Evolutionary conservation across 2,113 vertebrate species (phyloP).

Genomic region (Pterocles orientalis): DNA sequence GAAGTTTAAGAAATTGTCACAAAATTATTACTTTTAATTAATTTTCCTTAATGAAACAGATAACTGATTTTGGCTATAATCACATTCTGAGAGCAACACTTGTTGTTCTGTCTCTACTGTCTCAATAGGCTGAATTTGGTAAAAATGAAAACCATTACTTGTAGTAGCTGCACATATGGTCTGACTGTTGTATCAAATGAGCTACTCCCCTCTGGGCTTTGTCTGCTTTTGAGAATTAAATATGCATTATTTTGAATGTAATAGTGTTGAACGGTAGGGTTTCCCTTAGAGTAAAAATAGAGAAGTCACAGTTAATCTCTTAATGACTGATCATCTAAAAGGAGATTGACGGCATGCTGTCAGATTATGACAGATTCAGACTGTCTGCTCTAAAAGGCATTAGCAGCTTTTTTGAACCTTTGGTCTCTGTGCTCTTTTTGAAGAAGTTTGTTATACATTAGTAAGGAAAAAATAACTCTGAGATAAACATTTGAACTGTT

Average conservation of each 20-base stretch:
- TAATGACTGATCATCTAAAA: neutral
- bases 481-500: neutral
- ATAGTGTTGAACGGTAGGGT: neutral
- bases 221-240: neutral
- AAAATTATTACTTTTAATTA: neutral
- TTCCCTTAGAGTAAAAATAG: neutral
- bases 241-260: neutral
- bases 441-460: neutral
- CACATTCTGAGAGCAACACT: neutral
- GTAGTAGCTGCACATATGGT: neutral
- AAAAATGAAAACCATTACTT: neutral
- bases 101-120: accelerated
- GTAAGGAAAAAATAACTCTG: neutral
- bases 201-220: neutral
- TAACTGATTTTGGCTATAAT: neutral
- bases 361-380: neutral
- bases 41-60: neutral
- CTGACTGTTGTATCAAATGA: neutral
- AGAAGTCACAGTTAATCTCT: neutral
- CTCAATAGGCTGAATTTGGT: neutral
- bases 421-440: neutral
- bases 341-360: neutral
- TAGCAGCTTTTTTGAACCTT: neutral
- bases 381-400: neutral
- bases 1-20: neutral